Percentiles rank a stretch among this genome's conserved stretches.
phyloP scores from a whole-genome alignment of 2,888 invertebrate genomes.

The Drosophila koepferae region DNA sequence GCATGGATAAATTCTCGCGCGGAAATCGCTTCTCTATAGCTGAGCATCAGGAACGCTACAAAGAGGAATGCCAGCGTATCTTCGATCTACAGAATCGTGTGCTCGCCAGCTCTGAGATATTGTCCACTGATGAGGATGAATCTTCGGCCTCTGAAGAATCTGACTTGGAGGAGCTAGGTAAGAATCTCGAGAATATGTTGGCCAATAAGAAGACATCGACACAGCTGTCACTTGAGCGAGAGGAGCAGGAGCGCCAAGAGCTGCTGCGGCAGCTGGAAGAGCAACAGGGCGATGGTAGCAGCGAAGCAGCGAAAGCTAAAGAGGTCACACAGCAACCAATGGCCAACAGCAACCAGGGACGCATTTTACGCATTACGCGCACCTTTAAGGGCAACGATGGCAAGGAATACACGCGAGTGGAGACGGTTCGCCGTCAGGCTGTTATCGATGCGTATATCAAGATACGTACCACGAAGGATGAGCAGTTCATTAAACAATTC shows the following conservation, averaged over 20 bases:
- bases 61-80: conserved; percentile 99
- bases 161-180: conserved; percentile 98
- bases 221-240: conserved; percentile 95
- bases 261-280: conserved; percentile 96
- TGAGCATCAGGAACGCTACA: conserved; percentile 99
- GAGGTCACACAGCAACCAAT: conserved; percentile 76
- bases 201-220: conserved; percentile 98
- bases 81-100: conserved; percentile 99
- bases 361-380: conserved; percentile 95
- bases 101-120: conserved; percentile 94
- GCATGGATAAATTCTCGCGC: conserved; percentile 99
- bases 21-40: conserved; percentile 99
- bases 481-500: conserved; percentile 95
- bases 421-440: conserved; percentile 94
- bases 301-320: conserved; percentile 87
- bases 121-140: conserved; percentile 98
- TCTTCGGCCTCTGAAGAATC: conserved; percentile 97
- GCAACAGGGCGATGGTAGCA: conserved; percentile 89
- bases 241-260: conserved; percentile 97
- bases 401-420: conserved; percentile 95
- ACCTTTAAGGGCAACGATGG: conserved; percentile 96
- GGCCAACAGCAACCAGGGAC: conserved; percentile 86
- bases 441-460: conserved; percentile 99
- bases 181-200: conserved; percentile 98
- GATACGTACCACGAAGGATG: conserved; percentile 98